Conservation (phyloP, 2,797 vertebrate species). For the Spinibarbus caldwelli region DNA sequence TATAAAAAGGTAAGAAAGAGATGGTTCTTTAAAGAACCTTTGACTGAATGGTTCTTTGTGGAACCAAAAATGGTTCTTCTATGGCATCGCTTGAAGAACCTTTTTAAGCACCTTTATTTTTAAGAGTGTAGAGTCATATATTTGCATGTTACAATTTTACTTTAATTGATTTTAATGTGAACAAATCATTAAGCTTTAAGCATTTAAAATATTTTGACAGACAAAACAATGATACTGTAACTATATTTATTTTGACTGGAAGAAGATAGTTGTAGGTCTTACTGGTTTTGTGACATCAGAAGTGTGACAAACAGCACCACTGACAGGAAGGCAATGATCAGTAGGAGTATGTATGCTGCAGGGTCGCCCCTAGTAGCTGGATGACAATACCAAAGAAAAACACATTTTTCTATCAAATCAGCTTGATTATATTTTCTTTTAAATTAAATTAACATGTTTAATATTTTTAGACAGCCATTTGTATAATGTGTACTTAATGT, state of each 20-base stretch:
- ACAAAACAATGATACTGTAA: neutral
- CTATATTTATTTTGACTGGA: neutral
- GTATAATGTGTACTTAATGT: neutral
- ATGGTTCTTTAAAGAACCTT: no score
- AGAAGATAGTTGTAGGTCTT: slow-evolving; percentile 54
- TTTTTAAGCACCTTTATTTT: no score
- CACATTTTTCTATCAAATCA: neutral
- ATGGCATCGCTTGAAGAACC: no score
- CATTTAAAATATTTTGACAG: neutral
- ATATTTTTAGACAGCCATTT: neutral
- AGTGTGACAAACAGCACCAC: slow-evolving; percentile 84
- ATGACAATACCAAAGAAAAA: slow-evolving; percentile 37
- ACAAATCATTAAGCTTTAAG: neutral
- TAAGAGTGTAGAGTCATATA: no score
- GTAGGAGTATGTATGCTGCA: slow-evolving; percentile 81
- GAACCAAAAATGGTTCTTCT: no score
- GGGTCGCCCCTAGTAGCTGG: slow-evolving; percentile 76
- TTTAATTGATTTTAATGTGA: neutral
- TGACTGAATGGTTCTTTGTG: no score
- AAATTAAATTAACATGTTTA: no score
- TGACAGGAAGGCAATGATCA: slow-evolving; percentile 83
- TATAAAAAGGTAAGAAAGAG: no score
- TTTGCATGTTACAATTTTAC: no score
- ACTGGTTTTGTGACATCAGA: slow-evolving; percentile 90
- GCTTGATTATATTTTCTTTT: neutral